Evolutionary conservation across 1,140 invertebrate species (phyloP), one percentile per base, ranked within the genome.

Genomic region (Hycleus phaleratus): DNA sequence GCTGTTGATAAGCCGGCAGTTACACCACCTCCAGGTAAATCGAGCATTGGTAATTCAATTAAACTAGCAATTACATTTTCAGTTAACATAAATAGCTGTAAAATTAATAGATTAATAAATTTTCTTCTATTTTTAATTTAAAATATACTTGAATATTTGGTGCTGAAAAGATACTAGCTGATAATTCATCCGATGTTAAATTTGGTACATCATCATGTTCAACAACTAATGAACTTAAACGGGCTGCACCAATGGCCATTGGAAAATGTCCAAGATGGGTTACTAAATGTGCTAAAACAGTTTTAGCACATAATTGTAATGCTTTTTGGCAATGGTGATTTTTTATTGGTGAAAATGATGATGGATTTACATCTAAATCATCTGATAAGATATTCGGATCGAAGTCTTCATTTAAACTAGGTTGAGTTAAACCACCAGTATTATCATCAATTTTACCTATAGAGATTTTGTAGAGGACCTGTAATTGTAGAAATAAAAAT

Each of bases 121-220:
- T 32, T 32, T 32, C 4, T 32, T 32, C 7, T 4, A 5, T 32
- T 32, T 4, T 32, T 32, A 7, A 32, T 4, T 4, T 3, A 32
- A 4, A 32, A 49, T 63, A 60, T 67, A 83, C 81, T 72, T 85
- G 85, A 40, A 88, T 82, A 75, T 96, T 94, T 12, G 93, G 88
- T n/a, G 90, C 86, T 55, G 82, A 79, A 67, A 97, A 89, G 47
- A 94, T 84, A 38, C 90, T 84, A 5, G 83, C 78, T 39, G 84
- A 86, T 4, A 95, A 73, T 67, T 94, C 91, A 58, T 85, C 82
- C 10, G 82, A 79, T 38, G 79, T 74, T 6, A 87, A 77, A 54
- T 85, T 82, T 1, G 88, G 85, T n/a, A 91, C 84, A 74, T 98
- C 95, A 71, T 97, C 93, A 62, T 93, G 85, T 76, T 98, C 95